Evolutionary conservation across 2,113 vertebrate species (phyloP), one percentile per base, ranked within the genome.

Genomic region (Fukomys damarensis): DNA sequence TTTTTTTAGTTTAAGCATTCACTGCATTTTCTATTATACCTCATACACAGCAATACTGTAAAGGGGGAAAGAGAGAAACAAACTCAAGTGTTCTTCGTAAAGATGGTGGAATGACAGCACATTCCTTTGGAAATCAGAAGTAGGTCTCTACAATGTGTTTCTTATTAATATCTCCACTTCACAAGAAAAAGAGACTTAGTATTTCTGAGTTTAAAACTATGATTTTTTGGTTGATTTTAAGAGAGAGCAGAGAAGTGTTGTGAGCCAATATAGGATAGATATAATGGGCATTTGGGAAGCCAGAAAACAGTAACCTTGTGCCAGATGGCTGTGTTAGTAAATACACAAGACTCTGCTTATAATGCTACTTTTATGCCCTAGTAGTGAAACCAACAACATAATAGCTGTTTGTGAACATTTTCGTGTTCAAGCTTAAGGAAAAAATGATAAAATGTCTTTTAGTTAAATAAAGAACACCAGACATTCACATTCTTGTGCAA

Each of bases 201-300:
- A 56, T 59, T 72, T 76, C 22, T 63, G 17, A 94, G 24, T 56
- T 93, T 85, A 65, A 86, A 84, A 52, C 8, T 89, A 32, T 52
- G 14, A 86, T 66, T 72, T 66, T 72, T 94, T 43, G 59, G 28
- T 28, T 90, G 74, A 80, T 83, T 93, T 86, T 54, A 38, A 88
- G 41, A 92, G 19, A 66, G 76, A 87, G 26, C 28, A 54, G 13
- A 88, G 83, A 94, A 82, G 24, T 61, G 0, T 66, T 46, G 95
- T 46, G 77, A 63, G 83, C 58, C 24, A 66, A 22, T 66, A 80
- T 11, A 49, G 46, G 28, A 32, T 19, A 74, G 58, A 82, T 32
- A 61, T 30, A 58, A 38, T 52, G n/a, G 28, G 9, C 5, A 83
- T 90, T 43, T 92, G 5, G 22, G 43, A 70, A 79, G 11, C 49